phyloP scores from a whole-genome alignment of 2,888 invertebrate genomes.

The Hirtodrosophila trivittata region DNA sequence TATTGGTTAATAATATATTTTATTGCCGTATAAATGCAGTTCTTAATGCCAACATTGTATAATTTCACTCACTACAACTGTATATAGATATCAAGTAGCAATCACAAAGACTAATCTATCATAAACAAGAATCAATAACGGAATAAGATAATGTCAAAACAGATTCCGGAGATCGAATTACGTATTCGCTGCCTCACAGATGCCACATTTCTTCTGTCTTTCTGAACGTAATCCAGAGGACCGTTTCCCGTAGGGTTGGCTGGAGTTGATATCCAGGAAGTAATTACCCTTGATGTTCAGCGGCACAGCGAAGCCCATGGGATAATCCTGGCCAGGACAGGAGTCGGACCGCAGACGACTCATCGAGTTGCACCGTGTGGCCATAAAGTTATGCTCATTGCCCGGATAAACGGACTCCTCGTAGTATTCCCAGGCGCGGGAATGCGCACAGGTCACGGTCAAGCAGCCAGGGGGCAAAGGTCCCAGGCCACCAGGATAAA shows the following conservation, averaged over 20 bases:
- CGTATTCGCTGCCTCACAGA: conserved; percentile 35
- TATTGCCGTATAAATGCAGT: no score
- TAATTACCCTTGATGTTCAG: conserved; percentile 78
- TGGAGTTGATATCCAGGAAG: conserved; percentile 78
- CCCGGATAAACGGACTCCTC: conserved; percentile 81
- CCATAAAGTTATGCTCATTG: conserved; percentile 82
- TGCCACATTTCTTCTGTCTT: conserved; percentile 39
- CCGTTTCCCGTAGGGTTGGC: conserved; percentile 72
- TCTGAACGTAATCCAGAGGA: conserved; percentile 26
- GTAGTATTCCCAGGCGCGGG: conserved; percentile 80
- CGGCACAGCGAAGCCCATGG: conserved; percentile 81
- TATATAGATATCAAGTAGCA: no score
- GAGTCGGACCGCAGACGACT: conserved; percentile 62
- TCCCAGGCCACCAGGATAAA: conserved; percentile 81
- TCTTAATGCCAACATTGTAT: no score
- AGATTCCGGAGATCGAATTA: not conserved
- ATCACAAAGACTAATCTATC: no score
- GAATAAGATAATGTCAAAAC: no score
- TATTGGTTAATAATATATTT: no score
- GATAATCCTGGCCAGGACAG: conserved; percentile 67
- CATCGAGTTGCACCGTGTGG: conserved; percentile 79
- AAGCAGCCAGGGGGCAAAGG: conserved; percentile 80
- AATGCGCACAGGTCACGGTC: conserved; percentile 78
- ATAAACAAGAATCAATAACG: no score
- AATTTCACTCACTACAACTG: no score